Evolutionary conservation across 2,797 vertebrate species (phyloP), one percentile per base, ranked within the genome.

Genomic region (Hyperoplus immaculatus): DNA sequence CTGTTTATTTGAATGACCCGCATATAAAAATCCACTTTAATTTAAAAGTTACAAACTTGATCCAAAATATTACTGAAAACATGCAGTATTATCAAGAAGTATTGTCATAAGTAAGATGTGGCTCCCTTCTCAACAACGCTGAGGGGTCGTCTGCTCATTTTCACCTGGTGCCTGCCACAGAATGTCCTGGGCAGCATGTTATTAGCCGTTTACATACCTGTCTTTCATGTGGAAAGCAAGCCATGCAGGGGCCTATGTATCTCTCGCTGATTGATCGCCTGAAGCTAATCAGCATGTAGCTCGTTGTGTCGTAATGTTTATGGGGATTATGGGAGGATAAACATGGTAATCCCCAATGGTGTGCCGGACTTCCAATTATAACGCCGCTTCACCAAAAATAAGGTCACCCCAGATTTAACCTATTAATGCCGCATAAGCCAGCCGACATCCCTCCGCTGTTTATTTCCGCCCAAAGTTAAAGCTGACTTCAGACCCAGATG

Each of bases 261-360:
- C 85, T 84, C 77, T 89, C 49, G 62, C 58, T 94, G 92, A 94
- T 93, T 93, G 94, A 95, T 93, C 93, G 89, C 89, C 89, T 91
- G 87, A 92, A 87, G 86, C 92, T 92, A 91, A 92, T 94, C 92
- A 93, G 92, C 88, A 93, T 94, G 92, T 93, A 89, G 87, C 90
- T 93, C 77, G 86, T 89, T 88, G 90, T 90, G 89, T 93, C 92
- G 93, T 92, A 92, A 92, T 94, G 89, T 94, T 94, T 92, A 94
- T 93, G 86, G 82, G 93, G 93, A 94, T 95, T 94, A 93, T 92
- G 83, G 78, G 62, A 92, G 92, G 92, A 95, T 94, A 93, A 94
- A 94, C 90, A 90, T 83, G 84, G 78, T 93, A 93, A 93, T 93
- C 91, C 90, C 83, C 71, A 46, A 86, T 90, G 87, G 92, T 93